These are phyloP conservation scores for Acanthococcus lagerstroemiae DNA, from an alignment of 2,888 invertebrate genomes.

Conservation along the genomic window DNA sequence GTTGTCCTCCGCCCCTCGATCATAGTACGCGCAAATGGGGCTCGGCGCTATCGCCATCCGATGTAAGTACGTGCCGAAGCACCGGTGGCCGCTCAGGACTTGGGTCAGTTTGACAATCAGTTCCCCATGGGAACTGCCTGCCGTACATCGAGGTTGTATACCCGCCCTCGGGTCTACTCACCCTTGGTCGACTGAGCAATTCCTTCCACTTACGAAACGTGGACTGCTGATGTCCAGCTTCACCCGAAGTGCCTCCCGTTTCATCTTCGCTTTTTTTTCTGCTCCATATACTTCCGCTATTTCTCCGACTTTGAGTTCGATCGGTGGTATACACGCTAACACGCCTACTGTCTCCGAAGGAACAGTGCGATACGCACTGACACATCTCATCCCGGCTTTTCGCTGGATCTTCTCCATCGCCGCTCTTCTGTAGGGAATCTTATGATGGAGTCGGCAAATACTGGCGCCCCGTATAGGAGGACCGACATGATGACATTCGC, in stretches of 20 bases:
- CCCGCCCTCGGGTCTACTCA: not conserved
- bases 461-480: conserved; percentile 5
- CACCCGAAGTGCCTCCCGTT: not conserved
- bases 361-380: not conserved
- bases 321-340: not conserved
- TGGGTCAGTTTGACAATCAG: too few species aligned
- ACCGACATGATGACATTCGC: not conserved
- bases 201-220: not conserved
- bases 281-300: not conserved
- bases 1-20: too few species aligned
- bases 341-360: not conserved
- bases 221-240: not conserved
- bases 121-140: too few species aligned
- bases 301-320: not conserved
- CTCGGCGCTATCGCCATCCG: too few species aligned
- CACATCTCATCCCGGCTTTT: too few species aligned
- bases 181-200: not conserved
- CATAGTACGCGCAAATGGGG: too few species aligned
- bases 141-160: not conserved
- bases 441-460: conserved; percentile 1
- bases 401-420: not conserved
- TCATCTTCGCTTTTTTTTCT: not conserved
- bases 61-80: too few species aligned
- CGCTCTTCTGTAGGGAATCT: not conserved
- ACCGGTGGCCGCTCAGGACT: too few species aligned